A percentile compares a stretch with the other conserved stretches of the same genome.
These are phyloP conservation scores for Neotoma lepida DNA, from an alignment of 2,113 vertebrate genomes.

Conservation along the genomic window DNA sequence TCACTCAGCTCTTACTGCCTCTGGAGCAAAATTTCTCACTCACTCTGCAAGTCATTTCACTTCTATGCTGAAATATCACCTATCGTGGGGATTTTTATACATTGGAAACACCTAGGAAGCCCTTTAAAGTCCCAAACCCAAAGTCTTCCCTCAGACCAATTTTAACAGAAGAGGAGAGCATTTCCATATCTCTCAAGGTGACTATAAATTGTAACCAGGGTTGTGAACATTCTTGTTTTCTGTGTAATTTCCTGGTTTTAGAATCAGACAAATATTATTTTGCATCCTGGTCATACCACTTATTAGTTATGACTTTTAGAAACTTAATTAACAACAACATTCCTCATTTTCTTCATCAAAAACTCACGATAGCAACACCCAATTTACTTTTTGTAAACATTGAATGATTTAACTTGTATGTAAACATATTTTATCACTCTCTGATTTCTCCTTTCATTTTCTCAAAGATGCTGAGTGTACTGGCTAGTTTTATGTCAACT, in stretches of 20 bases:
- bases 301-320: conserved; percentile 47
- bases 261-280: conserved; percentile 37
- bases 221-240: background rate
- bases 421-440: background rate
- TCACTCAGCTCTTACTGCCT: background rate
- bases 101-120: background rate
- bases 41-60: conserved; percentile 13
- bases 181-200: conserved; percentile 31
- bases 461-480: background rate
- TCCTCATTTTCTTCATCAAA: conserved; percentile 44
- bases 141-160: background rate
- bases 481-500: background rate
- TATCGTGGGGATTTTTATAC: background rate
- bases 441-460: background rate
- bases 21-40: conserved; percentile 1
- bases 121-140: conserved; percentile 9
- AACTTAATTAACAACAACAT: conserved; percentile 21
- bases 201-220: background rate
- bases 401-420: conserved; percentile 37
- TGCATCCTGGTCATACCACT: background rate
- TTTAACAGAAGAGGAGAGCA: background rate
- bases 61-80: conserved; percentile 21
- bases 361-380: background rate
- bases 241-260: background rate
- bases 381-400: conserved; percentile 31